Evolutionary conservation across 2,888 invertebrate genomes (phyloP), one percentile per base, ranked within the genome.

Genomic region (Leptopilina myrica): DNA sequence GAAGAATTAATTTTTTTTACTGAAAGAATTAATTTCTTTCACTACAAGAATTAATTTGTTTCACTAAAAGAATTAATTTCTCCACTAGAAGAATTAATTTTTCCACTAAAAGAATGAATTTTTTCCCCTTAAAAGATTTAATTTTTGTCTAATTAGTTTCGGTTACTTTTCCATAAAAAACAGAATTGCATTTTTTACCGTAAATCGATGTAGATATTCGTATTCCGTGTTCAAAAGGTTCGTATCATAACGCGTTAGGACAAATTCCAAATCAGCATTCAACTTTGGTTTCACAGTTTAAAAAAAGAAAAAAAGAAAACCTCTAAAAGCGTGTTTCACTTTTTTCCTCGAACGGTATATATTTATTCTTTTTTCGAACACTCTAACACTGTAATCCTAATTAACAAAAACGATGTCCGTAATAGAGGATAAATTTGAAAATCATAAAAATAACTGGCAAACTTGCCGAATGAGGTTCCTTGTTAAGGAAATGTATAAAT

Each of bases 381-480:
- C 80, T 81, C 56, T 78, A 80, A 49, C 82, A 82, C 82, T 79
- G 62, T 49, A 81, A 78, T 82, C 59, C 59, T 40, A 62, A 62
- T 65, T 14, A 64, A 64, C 46, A 46, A 62, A 20, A 76, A 62
- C 49, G 53, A 76, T 77, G 73, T 56, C 56, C 33, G 14, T 26
- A 56, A 73, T 73, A 53, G 33, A 67, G 46, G 20, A 49, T 26
- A 49, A 49, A 26, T 5, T 12, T 53, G 11, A 69, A 49, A 26
- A 9, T 14, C 49, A 33, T 43, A 46, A 20, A 8, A 67, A 67
- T 46, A 43, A 67, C 15, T 15, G 49, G 49, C 49, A 62, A 82
- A 82, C 80, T 80, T 3, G 46, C 4, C 6, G 46, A 64, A 64
- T 77, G 64, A 40, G 15, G 40, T 40, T 64, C n/a, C 20, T 43